Base-by-base conservation (phyloP, 2,797 vertebrate genomes). In the Gymnoscopelus braueri region DNA sequence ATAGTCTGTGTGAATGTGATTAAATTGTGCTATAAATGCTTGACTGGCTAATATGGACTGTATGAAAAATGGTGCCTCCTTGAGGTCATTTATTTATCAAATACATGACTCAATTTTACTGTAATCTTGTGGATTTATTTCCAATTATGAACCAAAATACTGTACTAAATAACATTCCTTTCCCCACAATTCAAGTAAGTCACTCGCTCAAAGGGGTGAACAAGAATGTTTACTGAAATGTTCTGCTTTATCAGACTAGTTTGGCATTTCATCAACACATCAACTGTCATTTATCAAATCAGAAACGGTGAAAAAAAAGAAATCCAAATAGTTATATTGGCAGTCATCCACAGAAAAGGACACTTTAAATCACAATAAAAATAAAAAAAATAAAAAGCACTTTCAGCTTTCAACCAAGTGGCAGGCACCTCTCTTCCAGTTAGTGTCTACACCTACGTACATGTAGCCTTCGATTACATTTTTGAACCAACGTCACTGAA, bases 161-260 rank as follows among this genome's bases (percentile, higher is more conserved):
- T 29, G 26, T 1, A 4, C 7, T 60, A 44, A 11, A 19, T 13
- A 57, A 32, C 55, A 60, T 10, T 44, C n/a, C 10, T 60, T 39
- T 0, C 19, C 2, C 26, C 48, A 66, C 15, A 19, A 55, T 51
- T 68, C n/a, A 74, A 29, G 0, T 0, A 24, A 0, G 15, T 65
- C 63, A 81, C 55, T 48, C 3, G 55, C 3, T 15, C 0, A 1
- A 0, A 71, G n/a, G 7, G 2, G 69, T 79, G 64, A 88, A 86
- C 66, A 84, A 59, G 62, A 84, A 79, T 79, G 78, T 92, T 92
- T 90, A 92, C 88, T 90, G 75, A 89, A 85, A 77, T 82, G 24
- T 71, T 79, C n/a, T 58, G 67, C 69, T 79, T 66, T 66, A 67
- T 75, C 72, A 77, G 64, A 24, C 68, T 61, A 68, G 10, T 71